Evolutionary conservation across 1,140 invertebrate species (phyloP).

Genomic region (Drosophila triauraria): DNA sequence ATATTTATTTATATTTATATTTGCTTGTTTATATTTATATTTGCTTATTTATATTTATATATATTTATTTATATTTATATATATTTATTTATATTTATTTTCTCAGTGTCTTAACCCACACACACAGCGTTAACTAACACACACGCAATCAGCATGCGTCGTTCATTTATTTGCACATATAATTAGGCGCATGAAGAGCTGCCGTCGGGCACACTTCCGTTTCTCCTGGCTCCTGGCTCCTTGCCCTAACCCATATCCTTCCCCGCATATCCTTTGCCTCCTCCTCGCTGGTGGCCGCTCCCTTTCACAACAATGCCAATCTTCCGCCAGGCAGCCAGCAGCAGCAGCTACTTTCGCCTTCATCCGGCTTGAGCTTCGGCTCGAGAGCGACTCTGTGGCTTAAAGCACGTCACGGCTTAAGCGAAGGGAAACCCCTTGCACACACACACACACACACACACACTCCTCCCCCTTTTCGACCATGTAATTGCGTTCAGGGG

Average conservation of each 20-base stretch:
- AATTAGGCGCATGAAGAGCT: constrained; percentile 74
- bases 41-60: background rate
- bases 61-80: background rate
- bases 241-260: constrained; percentile 1
- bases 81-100: background rate
- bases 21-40: background rate
- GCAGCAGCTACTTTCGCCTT: constrained; percentile 28
- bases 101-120: background rate
- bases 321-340: constrained; percentile 12
- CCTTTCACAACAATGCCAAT: constrained; percentile 35
- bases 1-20: background rate
- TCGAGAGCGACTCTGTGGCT: constrained; percentile 35
- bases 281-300: background rate
- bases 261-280: constrained; percentile 4
- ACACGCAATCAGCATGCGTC: constrained; percentile 70
- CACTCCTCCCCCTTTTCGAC: background rate
- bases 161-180: constrained; percentile 84
- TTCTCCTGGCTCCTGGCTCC: constrained; percentile 5
- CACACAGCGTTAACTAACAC: constrained; percentile 31
- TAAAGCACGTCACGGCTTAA: constrained; percentile 51
- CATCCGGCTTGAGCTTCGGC: constrained; percentile 24
- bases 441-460: background rate
- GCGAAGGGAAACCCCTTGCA: constrained; percentile 13
- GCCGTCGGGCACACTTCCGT: constrained; percentile 71
- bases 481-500: constrained; percentile 18